Base-by-base conservation (phyloP, 2,888 invertebrate genomes). In the Spatulosminthurus flaviceps region DNA sequence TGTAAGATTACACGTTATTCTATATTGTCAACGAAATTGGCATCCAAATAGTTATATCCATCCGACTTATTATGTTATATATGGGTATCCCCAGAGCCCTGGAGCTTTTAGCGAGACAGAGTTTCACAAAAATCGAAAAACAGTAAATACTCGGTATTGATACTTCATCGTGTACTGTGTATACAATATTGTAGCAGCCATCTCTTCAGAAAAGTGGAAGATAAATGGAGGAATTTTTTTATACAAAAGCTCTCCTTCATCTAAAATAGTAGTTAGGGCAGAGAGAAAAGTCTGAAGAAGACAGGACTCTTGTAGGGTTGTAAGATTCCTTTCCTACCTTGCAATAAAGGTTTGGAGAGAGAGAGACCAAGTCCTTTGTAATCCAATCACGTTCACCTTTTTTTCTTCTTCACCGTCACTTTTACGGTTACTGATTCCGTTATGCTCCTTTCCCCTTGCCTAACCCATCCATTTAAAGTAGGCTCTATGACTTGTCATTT, bases 141-240 rank as follows among this genome's bases (percentile, higher is more conserved):
- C 51, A 51, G 1, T 51, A 51, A 5, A 5, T 51, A 51, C 16
- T 51, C 16, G 51, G 9, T 51, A 51, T 51, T 51, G 16, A 11
- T 51, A 19, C 51, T n/a, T n/a, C 51, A 19, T 51, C 51, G n/a
- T n/a, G n/a, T n/a, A n/a, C n/a, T n/a, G n/a, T n/a, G n/a, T n/a
- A n/a, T n/a, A 51, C 51, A 19, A 19, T 51, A 51, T 2, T 4
- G 51, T 51, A 5, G 51, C 16, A 51, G 51, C 51, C 51, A 51
- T 51, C 51, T 28, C 29, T 28, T 67, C 67, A 13, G 16, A 7
- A 67, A 16, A 19, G 0, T 67, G 26, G 11, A 26, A 28, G 24
- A 67, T 67, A 24, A 67, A 67, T 67, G 28, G 67, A 64, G 67
- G 29, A 28, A 22, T 67, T 67, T 67, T 28, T 28, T 28, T 67